Percentiles rank a stretch among this genome's conserved stretches.
These are phyloP conservation scores for Tetrapedia diversipes DNA, from an alignment of 2,888 invertebrate genomes.

Conservation along the genomic window DNA sequence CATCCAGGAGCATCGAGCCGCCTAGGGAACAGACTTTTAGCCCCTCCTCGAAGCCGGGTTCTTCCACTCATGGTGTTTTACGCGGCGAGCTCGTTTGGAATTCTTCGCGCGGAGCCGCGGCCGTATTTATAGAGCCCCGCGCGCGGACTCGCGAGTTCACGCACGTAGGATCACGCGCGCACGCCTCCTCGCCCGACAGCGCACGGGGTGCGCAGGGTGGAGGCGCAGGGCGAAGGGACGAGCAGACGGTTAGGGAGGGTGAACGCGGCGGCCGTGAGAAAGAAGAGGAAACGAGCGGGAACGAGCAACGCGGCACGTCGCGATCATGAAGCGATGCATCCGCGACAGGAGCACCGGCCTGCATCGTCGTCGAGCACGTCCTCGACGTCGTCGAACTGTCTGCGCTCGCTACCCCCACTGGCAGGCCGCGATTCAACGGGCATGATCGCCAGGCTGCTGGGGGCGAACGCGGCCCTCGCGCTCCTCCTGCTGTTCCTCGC, in stretches of 20 bases:
- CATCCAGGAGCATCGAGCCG: constrained; percentile 19
- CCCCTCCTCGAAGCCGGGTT: constrained; percentile 34
- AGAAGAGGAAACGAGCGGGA: constrained; percentile 20
- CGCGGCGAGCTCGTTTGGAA: constrained; percentile 73
- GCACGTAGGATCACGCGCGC: constrained; percentile 46
- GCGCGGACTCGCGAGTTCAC: constrained; percentile 61
- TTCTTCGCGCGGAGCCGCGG: constrained; percentile 72
- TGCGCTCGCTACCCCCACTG: constrained; percentile 59
- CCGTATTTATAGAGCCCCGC: constrained; percentile 77
- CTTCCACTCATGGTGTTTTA: constrained; percentile 62
- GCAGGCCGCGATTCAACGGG: constrained; percentile 55
- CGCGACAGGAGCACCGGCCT: constrained; percentile 68
- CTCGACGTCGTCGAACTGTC: constrained; percentile 68
- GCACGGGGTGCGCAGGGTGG: too few species aligned
- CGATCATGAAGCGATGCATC: constrained; percentile 77
- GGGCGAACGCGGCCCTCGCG: constrained; percentile 40
- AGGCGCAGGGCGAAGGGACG: constrained; percentile 31
- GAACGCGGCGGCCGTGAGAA: too few species aligned
- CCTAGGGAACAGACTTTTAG: constrained; percentile 20
- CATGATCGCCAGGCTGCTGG: constrained; percentile 51
- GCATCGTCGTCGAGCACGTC: constrained; percentile 69
- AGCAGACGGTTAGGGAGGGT: not conserved
- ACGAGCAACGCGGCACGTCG: constrained; percentile 58
- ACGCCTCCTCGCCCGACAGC: too few species aligned
- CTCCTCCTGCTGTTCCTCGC: constrained; percentile 49